Evolutionary conservation across 35 echinoderm and acorn worm genomes (phyloP).

Genomic region (Holothuria glaberrima): DNA sequence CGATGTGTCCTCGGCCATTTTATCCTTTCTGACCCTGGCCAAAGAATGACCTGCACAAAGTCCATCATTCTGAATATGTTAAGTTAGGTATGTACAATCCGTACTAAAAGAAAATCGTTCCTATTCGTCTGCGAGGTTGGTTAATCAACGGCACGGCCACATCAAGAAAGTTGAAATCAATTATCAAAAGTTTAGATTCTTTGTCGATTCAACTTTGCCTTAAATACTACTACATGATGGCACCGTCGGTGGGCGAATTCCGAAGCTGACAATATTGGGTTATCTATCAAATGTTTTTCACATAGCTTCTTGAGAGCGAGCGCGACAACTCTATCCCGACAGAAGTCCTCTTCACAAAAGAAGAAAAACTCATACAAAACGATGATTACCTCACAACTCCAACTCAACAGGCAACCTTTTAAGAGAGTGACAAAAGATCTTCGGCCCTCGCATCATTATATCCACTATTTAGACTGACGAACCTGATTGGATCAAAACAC

Average conservation of each 20-base stretch:
- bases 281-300: constrained; percentile 35
- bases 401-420: not conserved
- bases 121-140: no score
- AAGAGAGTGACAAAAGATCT: constrained; percentile 32
- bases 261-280: constrained; percentile 19
- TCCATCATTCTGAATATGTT: no score
- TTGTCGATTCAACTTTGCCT: no score
- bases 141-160: no score
- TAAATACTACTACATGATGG: no score
- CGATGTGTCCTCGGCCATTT: constrained; percentile 24
- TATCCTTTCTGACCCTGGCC: constrained; percentile 20
- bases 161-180: no score
- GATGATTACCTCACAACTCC: constrained; percentile 32
- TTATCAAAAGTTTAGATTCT: no score
- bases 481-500: constrained; percentile 42
- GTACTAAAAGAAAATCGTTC: no score
- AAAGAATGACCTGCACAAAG: not conserved
- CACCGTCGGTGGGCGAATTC: no score
- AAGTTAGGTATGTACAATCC: no score
- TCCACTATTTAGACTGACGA: constrained; percentile 38
- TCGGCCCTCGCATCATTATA: constrained; percentile 15
- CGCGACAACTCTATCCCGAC: constrained; percentile 9
- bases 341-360: constrained; percentile 26
- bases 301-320: not conserved
- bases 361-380: constrained; percentile 11